Conservation (phyloP, 2,888 invertebrate genomes). For the Sepiola atlantica region DNA sequence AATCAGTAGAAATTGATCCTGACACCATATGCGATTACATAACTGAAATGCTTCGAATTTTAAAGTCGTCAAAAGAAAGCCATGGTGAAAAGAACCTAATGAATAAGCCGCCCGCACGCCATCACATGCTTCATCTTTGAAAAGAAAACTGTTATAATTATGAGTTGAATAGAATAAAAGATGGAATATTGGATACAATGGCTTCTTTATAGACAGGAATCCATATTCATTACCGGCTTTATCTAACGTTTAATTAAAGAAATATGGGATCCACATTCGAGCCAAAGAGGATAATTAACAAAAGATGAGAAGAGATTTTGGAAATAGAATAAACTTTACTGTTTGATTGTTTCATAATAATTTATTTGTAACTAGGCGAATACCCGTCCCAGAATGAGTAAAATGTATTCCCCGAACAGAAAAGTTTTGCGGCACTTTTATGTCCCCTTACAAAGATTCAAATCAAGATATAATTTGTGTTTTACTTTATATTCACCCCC, state of each 20-base stretch:
- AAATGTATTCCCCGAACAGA: too few species aligned
- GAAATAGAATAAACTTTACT: not conserved
- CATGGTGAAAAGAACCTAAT: not conserved
- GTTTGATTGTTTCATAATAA: not conserved
- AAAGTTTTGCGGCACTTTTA: too few species aligned
- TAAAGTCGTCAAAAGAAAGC: not conserved
- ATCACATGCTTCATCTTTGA: not conserved
- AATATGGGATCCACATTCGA: not conserved
- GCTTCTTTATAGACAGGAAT: not conserved
- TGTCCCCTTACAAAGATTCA: too few species aligned
- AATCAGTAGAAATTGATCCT: not conserved
- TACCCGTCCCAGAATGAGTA: too few species aligned
- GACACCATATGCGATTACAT: not conserved
- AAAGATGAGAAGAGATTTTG: not conserved
- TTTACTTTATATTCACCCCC: too few species aligned
- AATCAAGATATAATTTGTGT: too few species aligned
- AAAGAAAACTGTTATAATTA: not conserved
- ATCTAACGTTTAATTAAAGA: not conserved
- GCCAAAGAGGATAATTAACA: not conserved
- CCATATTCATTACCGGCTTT: not conserved
- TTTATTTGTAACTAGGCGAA: too few species aligned
- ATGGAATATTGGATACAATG: not conserved
- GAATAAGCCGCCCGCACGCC: not conserved
- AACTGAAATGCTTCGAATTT: not conserved
- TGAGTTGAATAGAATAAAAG: not conserved